Conservation (phyloP, 2,797 vertebrate genomes). For the Hydrophis major region DNA sequence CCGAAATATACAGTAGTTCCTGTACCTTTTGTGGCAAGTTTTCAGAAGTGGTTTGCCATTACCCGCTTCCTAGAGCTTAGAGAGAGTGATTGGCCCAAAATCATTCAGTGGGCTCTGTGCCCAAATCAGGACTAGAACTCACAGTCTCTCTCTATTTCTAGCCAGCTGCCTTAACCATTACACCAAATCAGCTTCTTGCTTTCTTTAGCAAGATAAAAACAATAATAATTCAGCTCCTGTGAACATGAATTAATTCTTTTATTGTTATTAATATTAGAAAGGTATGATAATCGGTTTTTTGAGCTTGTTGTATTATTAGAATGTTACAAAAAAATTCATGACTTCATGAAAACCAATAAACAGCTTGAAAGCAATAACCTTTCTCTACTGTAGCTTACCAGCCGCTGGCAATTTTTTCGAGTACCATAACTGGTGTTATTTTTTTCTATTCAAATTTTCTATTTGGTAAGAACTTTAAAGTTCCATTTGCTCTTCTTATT, state of each 20-base stretch:
- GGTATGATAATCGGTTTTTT: background rate
- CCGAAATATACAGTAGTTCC: no score
- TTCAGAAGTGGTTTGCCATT: no score
- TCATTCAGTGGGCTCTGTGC: background rate
- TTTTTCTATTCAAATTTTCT: background rate
- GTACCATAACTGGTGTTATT: background rate
- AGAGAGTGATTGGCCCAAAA: no score
- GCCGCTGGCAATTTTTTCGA: background rate
- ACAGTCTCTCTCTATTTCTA: background rate
- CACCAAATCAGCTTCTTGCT: background rate
- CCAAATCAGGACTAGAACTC: background rate
- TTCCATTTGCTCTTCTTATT: conserved; percentile 28
- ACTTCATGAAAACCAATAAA: background rate
- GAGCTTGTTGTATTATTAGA: background rate
- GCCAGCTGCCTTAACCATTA: background rate
- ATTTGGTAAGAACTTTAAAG: background rate
- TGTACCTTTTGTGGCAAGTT: no score
- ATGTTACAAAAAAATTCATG: background rate
- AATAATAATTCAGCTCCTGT: background rate
- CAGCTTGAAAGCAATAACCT: background rate
- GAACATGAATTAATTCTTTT: background rate
- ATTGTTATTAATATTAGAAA: background rate
- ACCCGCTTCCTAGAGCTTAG: no score
- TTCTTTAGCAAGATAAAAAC: background rate
- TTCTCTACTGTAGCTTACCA: background rate